These are phyloP conservation scores for Xenopus borealis DNA, from an alignment of 2,113 vertebrate genomes.

Conservation along the genomic window DNA sequence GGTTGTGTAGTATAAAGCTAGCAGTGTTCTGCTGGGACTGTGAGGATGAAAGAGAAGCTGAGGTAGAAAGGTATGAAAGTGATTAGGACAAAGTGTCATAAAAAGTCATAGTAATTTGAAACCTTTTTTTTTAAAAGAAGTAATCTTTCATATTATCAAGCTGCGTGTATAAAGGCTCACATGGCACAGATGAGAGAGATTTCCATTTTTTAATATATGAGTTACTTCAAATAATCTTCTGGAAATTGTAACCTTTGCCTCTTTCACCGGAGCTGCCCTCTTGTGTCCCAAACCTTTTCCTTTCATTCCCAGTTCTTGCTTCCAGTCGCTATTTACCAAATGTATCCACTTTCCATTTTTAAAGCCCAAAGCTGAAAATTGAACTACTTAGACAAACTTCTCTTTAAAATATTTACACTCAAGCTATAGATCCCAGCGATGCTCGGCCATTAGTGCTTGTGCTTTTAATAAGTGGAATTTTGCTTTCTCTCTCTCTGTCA, in stretches of 20 bases:
- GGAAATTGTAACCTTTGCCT: constrained; percentile 24
- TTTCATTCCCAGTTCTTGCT: constrained; percentile 8
- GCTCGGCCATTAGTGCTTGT: background rate
- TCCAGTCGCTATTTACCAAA: constrained; percentile 18
- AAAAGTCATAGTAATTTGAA: constrained; percentile 32
- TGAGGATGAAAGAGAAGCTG: background rate
- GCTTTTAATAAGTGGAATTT: background rate
- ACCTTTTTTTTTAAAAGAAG: background rate
- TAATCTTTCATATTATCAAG: constrained; percentile 12
- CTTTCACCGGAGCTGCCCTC: constrained; percentile 25
- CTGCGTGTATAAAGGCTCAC: background rate
- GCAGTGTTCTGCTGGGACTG: background rate
- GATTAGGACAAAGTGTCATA: constrained; percentile 33
- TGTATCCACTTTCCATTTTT: constrained; percentile 9
- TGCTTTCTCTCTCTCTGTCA: no score
- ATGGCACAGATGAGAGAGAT: constrained; percentile 28
- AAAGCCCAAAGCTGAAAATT: background rate
- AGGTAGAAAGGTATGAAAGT: constrained; percentile 14
- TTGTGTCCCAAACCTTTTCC: constrained; percentile 15
- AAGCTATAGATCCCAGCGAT: background rate
- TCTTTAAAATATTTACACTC: constrained; percentile 19
- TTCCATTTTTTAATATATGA: constrained; percentile 31
- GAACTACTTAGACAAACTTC: background rate
- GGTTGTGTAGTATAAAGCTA: background rate
- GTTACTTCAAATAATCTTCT: constrained; percentile 34